Evolutionary conservation across 2,888 invertebrate genomes (phyloP).

Genomic region (Drosophila incognita): DNA sequence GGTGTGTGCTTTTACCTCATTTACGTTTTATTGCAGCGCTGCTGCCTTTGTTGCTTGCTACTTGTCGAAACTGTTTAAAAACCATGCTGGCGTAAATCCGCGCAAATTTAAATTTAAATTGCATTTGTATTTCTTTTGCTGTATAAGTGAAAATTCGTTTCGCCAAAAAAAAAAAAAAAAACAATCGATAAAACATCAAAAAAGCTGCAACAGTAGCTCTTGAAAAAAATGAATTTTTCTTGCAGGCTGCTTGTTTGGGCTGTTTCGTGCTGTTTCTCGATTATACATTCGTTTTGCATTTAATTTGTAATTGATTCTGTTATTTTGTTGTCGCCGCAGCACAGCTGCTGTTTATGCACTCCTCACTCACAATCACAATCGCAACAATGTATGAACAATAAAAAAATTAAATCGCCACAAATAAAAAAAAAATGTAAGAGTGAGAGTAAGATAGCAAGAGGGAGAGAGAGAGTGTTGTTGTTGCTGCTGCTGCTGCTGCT

Average conservation of each 20-base stretch:
- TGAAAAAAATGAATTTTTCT: constrained; percentile 36
- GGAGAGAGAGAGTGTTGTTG: constrained; percentile 12
- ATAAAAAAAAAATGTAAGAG: neutral
- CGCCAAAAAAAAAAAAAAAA: constrained; percentile 12
- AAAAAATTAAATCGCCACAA: constrained; percentile 37
- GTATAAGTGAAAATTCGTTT: constrained; percentile 59
- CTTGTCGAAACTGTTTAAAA: constrained; percentile 70
- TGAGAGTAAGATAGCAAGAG: constrained; percentile 20
- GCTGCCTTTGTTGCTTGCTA: constrained; percentile 25
- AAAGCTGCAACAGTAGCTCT: constrained; percentile 37
- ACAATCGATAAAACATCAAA: constrained; percentile 16
- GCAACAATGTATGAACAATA: constrained; percentile 45
- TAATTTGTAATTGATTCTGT: constrained; percentile 58
- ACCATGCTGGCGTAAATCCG: constrained; percentile 82
- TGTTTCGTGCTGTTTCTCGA: constrained; percentile 19
- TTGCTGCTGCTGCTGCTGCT: constrained; percentile 9
- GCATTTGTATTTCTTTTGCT: constrained; percentile 50
- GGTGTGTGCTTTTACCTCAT: constrained; percentile 60
- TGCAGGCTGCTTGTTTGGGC: constrained; percentile 22
- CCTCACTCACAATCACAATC: constrained; percentile 22
- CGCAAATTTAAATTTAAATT: constrained; percentile 79
- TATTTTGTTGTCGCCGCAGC: constrained; percentile 26
- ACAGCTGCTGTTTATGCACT: constrained; percentile 60
- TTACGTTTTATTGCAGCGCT: constrained; percentile 47
- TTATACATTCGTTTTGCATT: constrained; percentile 37